These are phyloP conservation scores for Artemia sinica DNA, from an alignment of 2,888 invertebrate genomes.

Conservation along the genomic window DNA sequence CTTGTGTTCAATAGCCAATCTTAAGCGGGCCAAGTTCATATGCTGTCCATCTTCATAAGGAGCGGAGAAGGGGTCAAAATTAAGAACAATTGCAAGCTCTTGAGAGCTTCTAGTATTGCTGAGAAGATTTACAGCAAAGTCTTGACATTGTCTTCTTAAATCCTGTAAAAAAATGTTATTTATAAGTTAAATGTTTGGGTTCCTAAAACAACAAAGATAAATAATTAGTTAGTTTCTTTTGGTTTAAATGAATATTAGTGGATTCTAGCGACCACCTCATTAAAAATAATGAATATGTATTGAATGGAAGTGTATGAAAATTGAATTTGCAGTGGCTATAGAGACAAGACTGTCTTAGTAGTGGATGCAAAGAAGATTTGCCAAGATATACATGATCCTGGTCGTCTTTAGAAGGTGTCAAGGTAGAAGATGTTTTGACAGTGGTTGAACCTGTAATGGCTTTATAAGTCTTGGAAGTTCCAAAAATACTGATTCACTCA, in stretches of 20 bases:
- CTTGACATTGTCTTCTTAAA: conserved; percentile 32
- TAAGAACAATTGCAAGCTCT: conserved; percentile 38
- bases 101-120: conserved; percentile 38
- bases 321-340: no score
- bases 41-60: conserved; percentile 29
- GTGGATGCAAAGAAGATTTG: no score
- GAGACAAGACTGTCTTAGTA: no score
- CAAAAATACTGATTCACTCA: no score
- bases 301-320: no score
- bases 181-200: not conserved
- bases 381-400: no score
- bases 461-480: no score
- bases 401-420: no score
- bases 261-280: not conserved
- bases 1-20: conserved; percentile 37
- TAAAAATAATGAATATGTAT: not conserved
- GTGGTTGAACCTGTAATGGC: no score
- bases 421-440: no score
- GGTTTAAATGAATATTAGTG: not conserved
- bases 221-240: conserved; percentile 5
- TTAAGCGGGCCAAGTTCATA: conserved; percentile 34
- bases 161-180: conserved; percentile 26
- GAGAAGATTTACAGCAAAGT: conserved; percentile 36
- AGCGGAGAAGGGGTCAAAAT: conserved; percentile 34
- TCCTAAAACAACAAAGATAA: not conserved